Percentiles rank a stretch among this genome's conserved stretches.
Conservation (phyloP, 2,797 vertebrate species). For the Rhabdophis nuchalis region DNA sequence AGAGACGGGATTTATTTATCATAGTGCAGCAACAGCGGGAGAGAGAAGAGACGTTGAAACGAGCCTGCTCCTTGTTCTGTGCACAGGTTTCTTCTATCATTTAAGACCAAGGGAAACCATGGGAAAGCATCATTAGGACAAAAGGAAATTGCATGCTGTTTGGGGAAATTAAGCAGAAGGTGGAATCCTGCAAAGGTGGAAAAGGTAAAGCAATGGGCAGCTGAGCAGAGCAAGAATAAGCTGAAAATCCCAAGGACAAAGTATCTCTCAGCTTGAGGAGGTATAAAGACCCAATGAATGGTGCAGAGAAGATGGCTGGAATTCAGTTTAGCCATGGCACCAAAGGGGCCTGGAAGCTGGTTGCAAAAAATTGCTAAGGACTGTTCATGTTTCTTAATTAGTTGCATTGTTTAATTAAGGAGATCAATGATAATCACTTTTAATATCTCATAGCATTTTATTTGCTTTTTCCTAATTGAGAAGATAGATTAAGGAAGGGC, state of each 20-base stretch:
- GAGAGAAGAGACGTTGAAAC: background rate
- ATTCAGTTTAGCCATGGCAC: background rate
- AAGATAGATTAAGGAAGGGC: background rate
- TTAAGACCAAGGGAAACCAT: background rate
- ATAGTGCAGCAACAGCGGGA: background rate
- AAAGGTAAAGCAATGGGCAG: background rate
- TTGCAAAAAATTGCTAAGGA: background rate
- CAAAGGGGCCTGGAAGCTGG: background rate
- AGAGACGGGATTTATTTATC: background rate
- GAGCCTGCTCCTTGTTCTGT: constrained; percentile 1
- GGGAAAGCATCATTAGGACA: constrained; percentile 1
- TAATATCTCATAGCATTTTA: background rate
- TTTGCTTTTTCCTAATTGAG: background rate
- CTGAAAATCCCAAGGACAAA: background rate
- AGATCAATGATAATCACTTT: background rate
- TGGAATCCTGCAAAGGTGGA: background rate
- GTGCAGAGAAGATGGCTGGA: background rate
- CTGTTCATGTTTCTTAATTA: background rate
- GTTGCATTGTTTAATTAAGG: background rate
- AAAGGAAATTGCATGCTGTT: constrained; percentile 2
- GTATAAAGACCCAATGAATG: background rate
- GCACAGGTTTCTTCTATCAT: background rate
- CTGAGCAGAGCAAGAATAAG: background rate
- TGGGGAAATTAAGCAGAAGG: constrained; percentile 12
- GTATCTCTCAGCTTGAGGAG: background rate